A percentile compares a stretch with the other conserved stretches of the same genome.
Conservation (phyloP, 1,140 invertebrate species). For the Bathynomus jamesi region DNA sequence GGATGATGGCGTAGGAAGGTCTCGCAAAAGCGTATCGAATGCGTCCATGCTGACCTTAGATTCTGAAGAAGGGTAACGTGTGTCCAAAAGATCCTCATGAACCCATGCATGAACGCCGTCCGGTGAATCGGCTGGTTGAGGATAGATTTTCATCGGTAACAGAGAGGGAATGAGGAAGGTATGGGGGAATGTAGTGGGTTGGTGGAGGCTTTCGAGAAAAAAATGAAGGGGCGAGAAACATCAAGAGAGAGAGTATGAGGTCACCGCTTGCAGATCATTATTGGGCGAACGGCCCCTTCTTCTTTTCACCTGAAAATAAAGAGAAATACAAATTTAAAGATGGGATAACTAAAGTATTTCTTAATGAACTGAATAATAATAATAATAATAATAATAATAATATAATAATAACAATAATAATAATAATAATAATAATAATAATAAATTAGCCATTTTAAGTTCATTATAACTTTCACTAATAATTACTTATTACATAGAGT, state of each 20-base stretch:
- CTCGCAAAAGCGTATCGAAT: slow-evolving; percentile 56
- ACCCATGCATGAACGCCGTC: slow-evolving; percentile 38
- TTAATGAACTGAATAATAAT: too few species aligned
- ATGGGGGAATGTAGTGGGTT: background rate
- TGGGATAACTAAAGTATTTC: too few species aligned
- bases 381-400: too few species aligned
- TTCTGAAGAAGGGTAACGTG: slow-evolving; percentile 40
- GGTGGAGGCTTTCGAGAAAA: slow-evolving; percentile 10
- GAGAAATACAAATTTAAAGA: too few species aligned
- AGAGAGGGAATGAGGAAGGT: slow-evolving; percentile 8
- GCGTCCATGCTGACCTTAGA: slow-evolving; percentile 52
- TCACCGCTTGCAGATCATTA: background rate
- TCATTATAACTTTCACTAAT: too few species aligned
- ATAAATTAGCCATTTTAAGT: too few species aligned
- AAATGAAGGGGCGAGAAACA: slow-evolving; percentile 2
- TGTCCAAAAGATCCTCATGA: slow-evolving; percentile 36
- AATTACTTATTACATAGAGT: too few species aligned
- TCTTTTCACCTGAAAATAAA: background rate
- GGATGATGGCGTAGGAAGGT: slow-evolving; percentile 38
- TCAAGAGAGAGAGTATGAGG: background rate
- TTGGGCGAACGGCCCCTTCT: background rate
- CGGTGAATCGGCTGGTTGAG: slow-evolving; percentile 34
- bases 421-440: too few species aligned
- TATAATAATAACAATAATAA: too few species aligned
- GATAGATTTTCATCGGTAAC: slow-evolving; percentile 36